Conservation (phyloP, 1,140 invertebrate genomes). For the Helicorthomorpha holstii region DNA sequence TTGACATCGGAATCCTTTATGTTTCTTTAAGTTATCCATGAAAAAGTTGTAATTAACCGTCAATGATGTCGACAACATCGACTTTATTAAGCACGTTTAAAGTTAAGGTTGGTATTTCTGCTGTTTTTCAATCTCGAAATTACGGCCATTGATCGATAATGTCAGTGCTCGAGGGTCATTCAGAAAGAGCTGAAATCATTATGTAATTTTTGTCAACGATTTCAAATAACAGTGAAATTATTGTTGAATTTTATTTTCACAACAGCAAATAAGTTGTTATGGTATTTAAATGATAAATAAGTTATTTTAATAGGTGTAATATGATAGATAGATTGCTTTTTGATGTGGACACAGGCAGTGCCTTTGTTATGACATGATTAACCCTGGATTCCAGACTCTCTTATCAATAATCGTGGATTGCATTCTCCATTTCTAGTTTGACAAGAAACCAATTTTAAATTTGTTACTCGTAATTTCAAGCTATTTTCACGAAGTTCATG, state of each 20-base stretch:
- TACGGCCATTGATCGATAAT: conserved; percentile 6
- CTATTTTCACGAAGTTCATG: too few relatives aligned
- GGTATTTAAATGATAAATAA: background rate
- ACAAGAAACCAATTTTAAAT: too few relatives aligned
- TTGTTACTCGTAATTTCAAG: too few relatives aligned
- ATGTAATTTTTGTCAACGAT: background rate
- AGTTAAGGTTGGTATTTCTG: conserved; percentile 2
- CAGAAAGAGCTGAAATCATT: background rate
- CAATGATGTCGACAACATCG: conserved; percentile 1
- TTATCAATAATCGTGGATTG: too few relatives aligned
- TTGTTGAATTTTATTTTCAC: too few relatives aligned
- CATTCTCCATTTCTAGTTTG: too few relatives aligned
- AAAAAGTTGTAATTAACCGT: background rate
- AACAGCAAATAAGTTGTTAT: background rate
- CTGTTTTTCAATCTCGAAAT: background rate
- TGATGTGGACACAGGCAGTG: too few relatives aligned
- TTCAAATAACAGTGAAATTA: background rate
- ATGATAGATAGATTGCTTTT: background rate
- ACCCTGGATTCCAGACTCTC: too few relatives aligned
- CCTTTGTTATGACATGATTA: too few relatives aligned
- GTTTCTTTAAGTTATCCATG: background rate
- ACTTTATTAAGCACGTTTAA: background rate
- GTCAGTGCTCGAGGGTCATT: background rate
- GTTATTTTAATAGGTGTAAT: background rate
- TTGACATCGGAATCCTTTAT: background rate